Evolutionary conservation across 2,888 invertebrate species (phyloP), one percentile per base, ranked within the genome.

Genomic region (Reticulitermes lucifugus): DNA sequence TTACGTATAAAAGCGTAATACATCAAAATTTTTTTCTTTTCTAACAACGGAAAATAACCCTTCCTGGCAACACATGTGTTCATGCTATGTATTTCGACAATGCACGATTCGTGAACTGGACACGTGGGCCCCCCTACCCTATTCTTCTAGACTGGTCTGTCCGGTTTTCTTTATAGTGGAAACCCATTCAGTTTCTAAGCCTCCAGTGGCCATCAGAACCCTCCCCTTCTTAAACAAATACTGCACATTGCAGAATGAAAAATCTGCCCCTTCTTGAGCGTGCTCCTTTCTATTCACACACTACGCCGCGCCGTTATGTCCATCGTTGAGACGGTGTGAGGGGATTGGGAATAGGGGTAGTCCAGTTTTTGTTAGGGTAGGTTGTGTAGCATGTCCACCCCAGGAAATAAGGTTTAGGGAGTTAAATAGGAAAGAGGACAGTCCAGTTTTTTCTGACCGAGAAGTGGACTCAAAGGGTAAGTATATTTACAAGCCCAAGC

Each of bases 281-380:
- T 25, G 1, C 55, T 18, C n/a, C 22, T 12, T 59, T 70, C 22
- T 55, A 83, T 75, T 75, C 83, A 83, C 59, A 81, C 70, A 46
- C 43, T 70, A 65, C 43, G 14, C 43, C n/a, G 14, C 14, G 4
- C 18, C 18, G 55, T 55, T 77, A 22, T 77, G 77, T 41, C 77
- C 77, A 77, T 46, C 29, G 25, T 41, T 41, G 73, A 73, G 73
- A 73, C 35, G 18, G 46, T 77, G 65, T 65, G 65, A 81, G 46
- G 81, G 81, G 81, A 29, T 80, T 65, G 65, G 73, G 46, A 79
- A 77, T 73, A 85, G 85, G 81, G 71, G 85, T 35, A 82, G 81
- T 85, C 77, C 82, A 85, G 85, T 85, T 85, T 85, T 85, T 85
- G 85, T 84, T 81, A 60, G 81, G 81, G 43, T 43, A 70, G 81